Base-by-base conservation (phyloP, 2,113 vertebrate genomes). In the Pogonocichla stellata region DNA sequence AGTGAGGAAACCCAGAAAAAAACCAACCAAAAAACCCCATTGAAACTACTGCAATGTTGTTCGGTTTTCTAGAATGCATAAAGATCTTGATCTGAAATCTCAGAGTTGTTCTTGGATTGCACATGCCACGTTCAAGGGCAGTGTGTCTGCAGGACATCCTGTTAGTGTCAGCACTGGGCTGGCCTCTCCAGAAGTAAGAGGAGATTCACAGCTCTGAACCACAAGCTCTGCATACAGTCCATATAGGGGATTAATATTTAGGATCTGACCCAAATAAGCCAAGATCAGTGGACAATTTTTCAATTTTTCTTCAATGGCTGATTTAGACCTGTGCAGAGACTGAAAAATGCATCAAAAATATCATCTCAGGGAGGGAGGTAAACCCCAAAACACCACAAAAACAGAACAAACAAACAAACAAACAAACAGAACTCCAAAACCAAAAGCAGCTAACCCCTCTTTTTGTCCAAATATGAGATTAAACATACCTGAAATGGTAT, bases 401-500 rank as follows among this genome's bases (percentile, higher is more conserved):
- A 9, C 19, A 79, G 25, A 26, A 45, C 33, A 67, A 50, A 8
- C 18, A 60, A 70, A 13, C 36, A 48, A 80, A 33, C 48, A 67
- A 80, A 20, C 29, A 43, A 73, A 36, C 25, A 48, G 36, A 53
- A 34, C 18, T 31, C 36, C 33, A 22, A 73, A 79, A 61, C 11
- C 24, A 65, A 56, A 48, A 45, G 36, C 4, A 66, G 28, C 45
- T 77, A 75, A 58, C 4, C 23, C 88, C 45, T 47, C 29, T 45
- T 40, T 75, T 54, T 29, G 26, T 51, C 45, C 57, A 71, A 80
- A 54, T 17, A 2, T 18, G 64, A 38, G 36, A 79, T 38, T 73
- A 90, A 92, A 77, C 67, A 85, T 85, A 95, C 82, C 71, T 94
- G 84, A 86, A 90, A 83, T 33, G 43, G 62, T 80, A 92, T 36